These are phyloP conservation scores for Burhinus bistriatus DNA, from an alignment of 2,113 vertebrate species.

Conservation along the genomic window DNA sequence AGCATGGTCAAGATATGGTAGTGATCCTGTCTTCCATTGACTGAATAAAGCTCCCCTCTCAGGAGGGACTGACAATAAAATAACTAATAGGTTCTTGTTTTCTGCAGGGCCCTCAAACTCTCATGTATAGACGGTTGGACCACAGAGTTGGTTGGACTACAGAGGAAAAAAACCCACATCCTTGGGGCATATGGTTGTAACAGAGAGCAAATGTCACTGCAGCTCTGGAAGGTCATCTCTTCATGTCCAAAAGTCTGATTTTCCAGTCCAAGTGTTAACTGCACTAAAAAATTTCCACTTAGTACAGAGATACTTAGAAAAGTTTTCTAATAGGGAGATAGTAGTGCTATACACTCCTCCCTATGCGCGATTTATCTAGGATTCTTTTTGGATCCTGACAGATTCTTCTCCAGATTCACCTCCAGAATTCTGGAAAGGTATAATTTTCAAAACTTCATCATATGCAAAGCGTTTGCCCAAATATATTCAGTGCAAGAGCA, in stretches of 20 bases:
- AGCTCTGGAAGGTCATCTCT: not conserved
- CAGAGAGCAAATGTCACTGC: not conserved
- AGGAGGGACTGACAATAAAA: not conserved
- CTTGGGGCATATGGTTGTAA: not conserved
- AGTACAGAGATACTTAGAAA: not conserved
- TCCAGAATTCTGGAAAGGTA: not conserved
- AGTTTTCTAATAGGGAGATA: not conserved
- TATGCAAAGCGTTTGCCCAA: not conserved
- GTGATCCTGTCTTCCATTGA: not conserved
- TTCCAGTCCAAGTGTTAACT: not conserved
- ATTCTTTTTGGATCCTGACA: not conserved
- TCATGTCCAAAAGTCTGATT: not conserved
- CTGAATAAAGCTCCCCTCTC: not conserved
- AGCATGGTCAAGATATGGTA: not conserved
- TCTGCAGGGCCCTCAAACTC: not conserved
- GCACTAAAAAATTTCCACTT: not conserved
- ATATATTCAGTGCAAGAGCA: not conserved
- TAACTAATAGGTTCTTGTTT: not conserved
- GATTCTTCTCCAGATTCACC: not conserved
- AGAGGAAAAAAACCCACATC: not conserved
- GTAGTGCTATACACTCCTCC: not conserved
- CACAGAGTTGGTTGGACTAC: not conserved
- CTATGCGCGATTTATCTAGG: not conserved
- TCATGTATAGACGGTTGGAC: not conserved
- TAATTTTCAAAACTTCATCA: not conserved